A percentile compares a stretch with the other conserved stretches of the same genome.
Evolutionary conservation across 1,140 invertebrate species (phyloP).

Genomic region (Eriocheir sinensis): DNA sequence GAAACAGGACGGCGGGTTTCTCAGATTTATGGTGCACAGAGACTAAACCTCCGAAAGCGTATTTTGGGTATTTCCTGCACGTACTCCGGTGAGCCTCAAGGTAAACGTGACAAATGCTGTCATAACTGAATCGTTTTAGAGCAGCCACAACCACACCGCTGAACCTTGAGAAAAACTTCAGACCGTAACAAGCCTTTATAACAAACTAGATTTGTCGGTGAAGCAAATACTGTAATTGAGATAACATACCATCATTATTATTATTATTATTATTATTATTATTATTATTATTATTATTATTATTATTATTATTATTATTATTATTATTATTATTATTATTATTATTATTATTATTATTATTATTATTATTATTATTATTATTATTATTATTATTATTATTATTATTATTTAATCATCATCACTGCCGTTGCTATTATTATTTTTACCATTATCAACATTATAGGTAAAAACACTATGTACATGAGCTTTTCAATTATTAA

Average conservation of each 20-base stretch:
- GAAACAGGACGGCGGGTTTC: too few relatives aligned
- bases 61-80: too few relatives aligned
- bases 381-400: conserved; percentile 34
- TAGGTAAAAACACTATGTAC: background rate
- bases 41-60: too few relatives aligned
- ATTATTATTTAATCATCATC: conserved; percentile 32
- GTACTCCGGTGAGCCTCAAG: background rate
- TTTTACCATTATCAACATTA: conserved; percentile 22
- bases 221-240: background rate
- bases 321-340: conserved; percentile 29
- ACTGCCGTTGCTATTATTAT: conserved; percentile 39
- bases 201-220: background rate
- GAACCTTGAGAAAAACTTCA: too few relatives aligned
- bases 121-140: background rate
- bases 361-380: conserved; percentile 49
- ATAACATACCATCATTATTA: conserved; percentile 26
- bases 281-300: conserved; percentile 43
- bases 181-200: too few relatives aligned
- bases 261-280: conserved; percentile 40
- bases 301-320: conserved; percentile 30
- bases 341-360: conserved; percentile 44
- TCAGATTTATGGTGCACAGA: too few relatives aligned
- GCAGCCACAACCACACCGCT: background rate
- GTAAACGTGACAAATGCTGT: background rate
- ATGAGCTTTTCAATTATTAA: background rate